Conservation (phyloP, 2,797 vertebrate species). For the Mormyrus hasselquistii region DNA sequence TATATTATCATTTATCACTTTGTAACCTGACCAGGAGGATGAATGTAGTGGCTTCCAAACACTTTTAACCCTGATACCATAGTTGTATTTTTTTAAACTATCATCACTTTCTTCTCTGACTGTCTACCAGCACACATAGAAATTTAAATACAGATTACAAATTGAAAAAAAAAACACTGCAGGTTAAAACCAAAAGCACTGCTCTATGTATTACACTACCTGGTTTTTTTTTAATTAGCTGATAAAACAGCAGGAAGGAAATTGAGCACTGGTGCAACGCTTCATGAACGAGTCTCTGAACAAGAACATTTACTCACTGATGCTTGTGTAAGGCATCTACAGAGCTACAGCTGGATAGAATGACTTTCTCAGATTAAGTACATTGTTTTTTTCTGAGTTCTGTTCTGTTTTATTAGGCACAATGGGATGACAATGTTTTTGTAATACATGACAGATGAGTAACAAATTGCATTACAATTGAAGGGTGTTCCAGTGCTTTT, state of each 20-base stretch:
- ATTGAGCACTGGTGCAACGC: not conserved
- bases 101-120: not conserved
- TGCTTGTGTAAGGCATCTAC: not conserved
- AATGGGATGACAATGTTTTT: not conserved
- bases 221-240: not conserved
- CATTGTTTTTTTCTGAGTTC: not conserved
- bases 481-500: not conserved
- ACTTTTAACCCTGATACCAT: not conserved
- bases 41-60: not conserved
- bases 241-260: not conserved
- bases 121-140: not conserved
- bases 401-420: not conserved
- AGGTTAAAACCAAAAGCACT: not conserved
- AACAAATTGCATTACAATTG: not conserved
- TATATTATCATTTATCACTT: not conserved
- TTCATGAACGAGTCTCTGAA: not conserved
- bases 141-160: not conserved
- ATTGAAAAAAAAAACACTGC: not conserved
- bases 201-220: not conserved
- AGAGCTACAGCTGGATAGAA: not conserved
- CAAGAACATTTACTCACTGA: not conserved
- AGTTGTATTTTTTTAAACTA: not conserved
- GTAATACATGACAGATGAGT: not conserved
- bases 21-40: not conserved
- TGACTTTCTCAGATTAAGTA: not conserved